Evolutionary conservation across 2,797 vertebrate genomes (phyloP), one percentile per base, ranked within the genome.

Genomic region (Serranus cabrilla): DNA sequence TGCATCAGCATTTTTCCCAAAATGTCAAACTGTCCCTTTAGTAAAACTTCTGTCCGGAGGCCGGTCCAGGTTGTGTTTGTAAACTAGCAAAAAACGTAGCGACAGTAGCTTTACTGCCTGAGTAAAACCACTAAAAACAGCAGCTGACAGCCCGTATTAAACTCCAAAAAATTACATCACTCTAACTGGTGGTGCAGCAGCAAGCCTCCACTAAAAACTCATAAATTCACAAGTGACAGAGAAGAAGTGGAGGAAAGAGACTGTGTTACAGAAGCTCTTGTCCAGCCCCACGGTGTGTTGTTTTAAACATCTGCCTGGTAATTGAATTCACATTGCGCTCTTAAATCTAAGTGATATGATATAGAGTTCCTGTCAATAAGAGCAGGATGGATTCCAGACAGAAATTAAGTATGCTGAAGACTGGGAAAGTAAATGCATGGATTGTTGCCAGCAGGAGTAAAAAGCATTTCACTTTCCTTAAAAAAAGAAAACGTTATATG

Each of bases 301-400:
- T 78, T 92, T 94, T 86, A 87, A 90, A 89, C 90, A 91, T 90
- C 77, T 87, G 78, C 69, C 59, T 62, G 49, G 79, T 91, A 92
- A 93, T 80, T 90, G 68, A 91, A 90, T 89, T 92, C 86, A 90
- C 87, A 88, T 81, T 91, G 80, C 54, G 11, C 79, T 87, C 87
- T 76, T 92, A 91, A 92, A 91, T 89, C 78, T 52, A 57, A 83
- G 83, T 59, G 77, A 92, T 88, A 71, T 86, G 88, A 92, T 90
- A 90, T 92, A 89, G 89, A 71, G 89, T 79, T 90, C 84, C 83
- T 82, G 79, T 89, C 91, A 92, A 90, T 90, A 88, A 80, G 75
- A 83, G 74, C 71, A 46, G 83, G 82, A 78, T 59, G 82, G 73
- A 83, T 81, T 89, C 83, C 78, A 89, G 78, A 73, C 74, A 71